These are phyloP conservation scores for Antechinus stuartii DNA, from an alignment of 2,113 vertebrate genomes.

Conservation along the genomic window DNA sequence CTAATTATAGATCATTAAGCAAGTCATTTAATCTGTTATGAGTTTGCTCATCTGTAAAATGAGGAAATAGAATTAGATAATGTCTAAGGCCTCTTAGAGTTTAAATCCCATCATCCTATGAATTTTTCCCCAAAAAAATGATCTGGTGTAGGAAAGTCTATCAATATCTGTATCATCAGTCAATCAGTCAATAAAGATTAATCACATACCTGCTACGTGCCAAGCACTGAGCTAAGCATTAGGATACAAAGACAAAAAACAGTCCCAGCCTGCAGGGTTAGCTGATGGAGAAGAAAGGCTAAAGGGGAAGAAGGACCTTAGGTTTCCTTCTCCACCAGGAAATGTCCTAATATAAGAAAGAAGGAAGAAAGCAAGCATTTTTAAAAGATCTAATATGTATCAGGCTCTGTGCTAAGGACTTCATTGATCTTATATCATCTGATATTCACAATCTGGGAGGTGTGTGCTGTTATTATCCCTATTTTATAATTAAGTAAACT, in stretches of 20 bases:
- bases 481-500: neutral
- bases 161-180: neutral
- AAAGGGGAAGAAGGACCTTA: neutral
- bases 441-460: too few relatives aligned
- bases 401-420: neutral
- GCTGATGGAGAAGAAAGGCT: too few relatives aligned
- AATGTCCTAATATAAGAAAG: neutral
- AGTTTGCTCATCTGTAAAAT: neutral
- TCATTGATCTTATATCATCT: neutral
- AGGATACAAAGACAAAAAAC: neutral
- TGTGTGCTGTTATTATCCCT: too few relatives aligned
- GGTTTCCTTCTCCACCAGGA: neutral
- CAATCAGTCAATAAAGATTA: too few relatives aligned
- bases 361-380: neutral
- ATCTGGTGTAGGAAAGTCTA: neutral
- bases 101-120: neutral
- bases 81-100: neutral
- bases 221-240: neutral
- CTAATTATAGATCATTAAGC: neutral
- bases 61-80: neutral
- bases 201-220: too few relatives aligned
- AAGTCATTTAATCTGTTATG: neutral
- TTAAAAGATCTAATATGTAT: neutral
- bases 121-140: neutral
- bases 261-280: neutral